Evolutionary conservation across 1,140 invertebrate genomes (phyloP), one percentile per base, ranked within the genome.

Genomic region (Heterodera carotae): DNA sequence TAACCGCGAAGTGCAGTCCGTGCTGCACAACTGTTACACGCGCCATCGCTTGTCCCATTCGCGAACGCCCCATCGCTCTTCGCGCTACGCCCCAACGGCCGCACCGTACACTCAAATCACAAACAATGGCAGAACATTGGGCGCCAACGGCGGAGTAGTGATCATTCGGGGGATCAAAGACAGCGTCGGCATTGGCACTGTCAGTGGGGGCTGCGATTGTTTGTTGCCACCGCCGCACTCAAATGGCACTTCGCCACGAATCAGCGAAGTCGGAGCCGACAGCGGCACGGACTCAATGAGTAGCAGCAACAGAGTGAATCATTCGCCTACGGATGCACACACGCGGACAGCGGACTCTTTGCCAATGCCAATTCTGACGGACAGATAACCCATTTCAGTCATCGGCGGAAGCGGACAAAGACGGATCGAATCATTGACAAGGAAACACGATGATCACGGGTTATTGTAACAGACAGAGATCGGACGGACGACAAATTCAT

Each of bases 21-120:
- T 83, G 2, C 56, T 87, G 18, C 84, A 83, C 74, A 72, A 59
- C 33, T 82, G 77, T 60, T 87, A 86, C 71, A 75, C 67, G 15
- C 82, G 86, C 27, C 87, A 86, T 69, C 76, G 80, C 71, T 75
- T 87, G 31, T 60, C 76, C 29, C 85, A 87, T 53, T 85, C 85
- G 22, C 76, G 59, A 33, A 62, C 77, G 60, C 77, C 86, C n/a
- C 78, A 86, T 12, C 72, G 87, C 29, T 84, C 87, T 34, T 87
- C 84, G 15, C 56, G 78, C 64, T 74, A 73, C 36, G 56, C 71
- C 10, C 71, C 43, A 12, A 73, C 64, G 36, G 56, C 25, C 36
- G 64, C 71, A 7, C 36, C 36, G 12, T 73, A 74, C 29, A 73
- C 31, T 15, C 71, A 73, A 33, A 73, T 73, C 22, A 25, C 4